phyloP scores from a whole-genome alignment of 2,113 vertebrate genomes.

The Oceanites oceanicus region DNA sequence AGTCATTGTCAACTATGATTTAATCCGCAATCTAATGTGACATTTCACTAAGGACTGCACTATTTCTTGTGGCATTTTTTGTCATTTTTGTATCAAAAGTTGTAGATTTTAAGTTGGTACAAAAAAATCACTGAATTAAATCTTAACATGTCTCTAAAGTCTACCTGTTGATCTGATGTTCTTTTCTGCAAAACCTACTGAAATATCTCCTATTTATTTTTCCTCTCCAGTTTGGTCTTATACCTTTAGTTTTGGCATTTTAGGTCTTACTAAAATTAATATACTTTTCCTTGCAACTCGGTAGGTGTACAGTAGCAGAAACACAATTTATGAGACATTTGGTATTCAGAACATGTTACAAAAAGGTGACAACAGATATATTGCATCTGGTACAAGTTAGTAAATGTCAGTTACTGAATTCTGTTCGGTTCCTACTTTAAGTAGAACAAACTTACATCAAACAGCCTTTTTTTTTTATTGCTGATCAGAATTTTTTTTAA shows the following conservation, averaged over 20 bases:
- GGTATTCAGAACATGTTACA: not conserved
- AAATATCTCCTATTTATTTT: not conserved
- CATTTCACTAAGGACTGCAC: not conserved
- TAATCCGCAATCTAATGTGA: not conserved
- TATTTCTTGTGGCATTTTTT: not conserved
- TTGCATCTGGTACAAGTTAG: not conserved
- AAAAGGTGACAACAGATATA: not conserved
- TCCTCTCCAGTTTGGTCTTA: not conserved
- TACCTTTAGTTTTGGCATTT: not conserved
- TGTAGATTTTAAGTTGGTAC: not conserved
- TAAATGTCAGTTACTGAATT: not conserved
- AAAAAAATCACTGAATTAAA: not conserved
- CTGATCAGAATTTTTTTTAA: not conserved
- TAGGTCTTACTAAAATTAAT: not conserved
- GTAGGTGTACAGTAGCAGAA: not conserved
- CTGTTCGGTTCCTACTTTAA: not conserved
- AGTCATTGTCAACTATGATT: not conserved
- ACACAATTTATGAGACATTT: not conserved
- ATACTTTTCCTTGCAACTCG: not conserved
- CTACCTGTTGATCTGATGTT: not conserved
- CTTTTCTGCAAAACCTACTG: not conserved
- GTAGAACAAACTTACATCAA: not conserved
- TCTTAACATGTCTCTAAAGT: not conserved
- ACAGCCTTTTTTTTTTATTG: not conserved
- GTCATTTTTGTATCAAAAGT: not conserved